Evolutionary conservation across 1,140 invertebrate species (phyloP).

Genomic region (Saccostrea glomerata): DNA sequence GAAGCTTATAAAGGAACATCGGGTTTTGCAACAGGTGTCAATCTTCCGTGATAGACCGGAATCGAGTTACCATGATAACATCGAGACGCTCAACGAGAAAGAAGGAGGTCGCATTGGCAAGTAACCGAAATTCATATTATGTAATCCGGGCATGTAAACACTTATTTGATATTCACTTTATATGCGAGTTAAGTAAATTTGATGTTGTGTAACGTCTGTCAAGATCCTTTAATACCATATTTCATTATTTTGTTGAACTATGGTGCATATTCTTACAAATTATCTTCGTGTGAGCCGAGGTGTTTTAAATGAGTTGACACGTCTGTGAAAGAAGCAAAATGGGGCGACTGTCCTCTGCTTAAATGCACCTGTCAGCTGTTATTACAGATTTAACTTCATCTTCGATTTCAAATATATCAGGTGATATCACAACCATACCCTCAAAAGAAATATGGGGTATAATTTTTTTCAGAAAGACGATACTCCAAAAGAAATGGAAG

Average conservation of each 20-base stretch:
- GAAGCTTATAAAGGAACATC: neutral
- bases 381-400: constrained; percentile 32
- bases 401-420: constrained; percentile 32
- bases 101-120: neutral
- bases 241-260: constrained; percentile 15
- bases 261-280: constrained; percentile 4
- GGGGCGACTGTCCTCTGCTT: neutral
- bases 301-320: neutral
- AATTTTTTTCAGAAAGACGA: constrained; percentile 27
- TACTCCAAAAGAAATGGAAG: constrained; percentile 3
- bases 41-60: neutral
- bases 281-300: neutral
- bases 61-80: constrained; percentile 31
- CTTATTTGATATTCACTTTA: constrained; percentile 15
- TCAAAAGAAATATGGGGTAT: constrained; percentile 33
- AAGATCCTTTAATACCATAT: neutral
- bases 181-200: constrained; percentile 24
- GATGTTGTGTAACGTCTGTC: constrained; percentile 16
- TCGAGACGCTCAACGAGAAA: neutral
- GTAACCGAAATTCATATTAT: constrained; percentile 23
- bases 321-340: neutral
- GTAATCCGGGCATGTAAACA: neutral
- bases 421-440: neutral
- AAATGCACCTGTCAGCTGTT: constrained; percentile 33
- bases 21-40: neutral